A percentile compares a stretch with the other conserved stretches of the same genome.
phyloP scores from a whole-genome alignment of 2,888 invertebrate species.

The Trachelus tabidus region DNA sequence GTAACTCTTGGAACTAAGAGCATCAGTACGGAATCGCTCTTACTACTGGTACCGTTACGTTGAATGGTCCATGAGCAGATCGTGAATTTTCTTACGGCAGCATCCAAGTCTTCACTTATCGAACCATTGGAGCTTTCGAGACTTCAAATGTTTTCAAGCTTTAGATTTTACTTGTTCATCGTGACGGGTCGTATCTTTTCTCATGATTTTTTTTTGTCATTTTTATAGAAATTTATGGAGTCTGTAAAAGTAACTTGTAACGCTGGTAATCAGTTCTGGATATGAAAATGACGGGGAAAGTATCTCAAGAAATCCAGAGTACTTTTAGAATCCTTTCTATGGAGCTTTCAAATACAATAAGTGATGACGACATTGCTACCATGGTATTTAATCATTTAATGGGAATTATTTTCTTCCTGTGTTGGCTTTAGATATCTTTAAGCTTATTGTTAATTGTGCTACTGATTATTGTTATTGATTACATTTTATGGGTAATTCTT shows the following conservation, averaged over 20 bases:
- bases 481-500: not conserved
- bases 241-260: not conserved
- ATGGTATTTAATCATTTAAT: too few species aligned
- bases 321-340: too few species aligned
- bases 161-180: not conserved
- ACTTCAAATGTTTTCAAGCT: not conserved
- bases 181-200: not conserved
- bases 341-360: not conserved
- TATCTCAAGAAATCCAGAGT: not conserved
- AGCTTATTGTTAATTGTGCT: not conserved
- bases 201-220: not conserved
- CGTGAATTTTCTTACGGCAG: not conserved
- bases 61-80: not conserved
- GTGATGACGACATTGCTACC: not conserved
- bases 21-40: not conserved
- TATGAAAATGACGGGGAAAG: not conserved
- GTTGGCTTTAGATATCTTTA: not conserved
- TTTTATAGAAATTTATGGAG: not conserved
- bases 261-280: not conserved
- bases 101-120: not conserved
- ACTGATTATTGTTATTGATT: not conserved
- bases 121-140: not conserved
- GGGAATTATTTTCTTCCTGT: not conserved
- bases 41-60: not conserved
- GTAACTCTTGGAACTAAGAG: not conserved